A percentile compares a stretch with the other conserved stretches of the same genome.
Evolutionary conservation across 2,113 vertebrate species (phyloP).

Genomic region (Mugil cephalus): DNA sequence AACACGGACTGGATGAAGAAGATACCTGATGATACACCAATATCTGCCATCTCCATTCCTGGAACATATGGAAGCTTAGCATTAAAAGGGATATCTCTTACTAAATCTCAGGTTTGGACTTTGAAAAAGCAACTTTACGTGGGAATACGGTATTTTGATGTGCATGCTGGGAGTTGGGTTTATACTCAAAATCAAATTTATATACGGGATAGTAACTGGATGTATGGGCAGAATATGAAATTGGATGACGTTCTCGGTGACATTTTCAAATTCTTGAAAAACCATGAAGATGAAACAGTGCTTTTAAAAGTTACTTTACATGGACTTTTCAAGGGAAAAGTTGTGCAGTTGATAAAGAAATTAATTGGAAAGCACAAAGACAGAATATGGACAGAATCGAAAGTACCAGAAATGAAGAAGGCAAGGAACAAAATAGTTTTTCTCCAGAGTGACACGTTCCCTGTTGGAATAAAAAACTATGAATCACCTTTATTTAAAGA

Average conservation of each 20-base stretch:
- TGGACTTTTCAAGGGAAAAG: not conserved
- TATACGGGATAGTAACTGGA: constrained; percentile 29
- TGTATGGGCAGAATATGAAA: not conserved
- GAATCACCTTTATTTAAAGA: constrained; percentile 36
- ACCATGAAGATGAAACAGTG: constrained; percentile 54
- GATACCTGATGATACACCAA: constrained; percentile 36
- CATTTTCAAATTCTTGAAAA: constrained; percentile 49
- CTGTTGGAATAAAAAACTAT: constrained; percentile 25
- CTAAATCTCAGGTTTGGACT: constrained; percentile 64
- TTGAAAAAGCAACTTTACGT: constrained; percentile 69
- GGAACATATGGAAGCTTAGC: constrained; percentile 74
- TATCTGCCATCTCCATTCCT: constrained; percentile 76
- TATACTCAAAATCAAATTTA: not conserved
- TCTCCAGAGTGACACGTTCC: constrained; percentile 50
- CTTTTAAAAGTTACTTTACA: constrained; percentile 66
- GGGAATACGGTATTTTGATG: constrained; percentile 75
- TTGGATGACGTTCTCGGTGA: constrained; percentile 44
- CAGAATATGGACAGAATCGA: constrained; percentile 34
- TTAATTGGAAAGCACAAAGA: not conserved
- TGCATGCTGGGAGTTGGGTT: constrained; percentile 35
- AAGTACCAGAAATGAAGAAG: constrained; percentile 55
- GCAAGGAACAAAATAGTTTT: constrained; percentile 75
- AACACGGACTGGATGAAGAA: constrained; percentile 73
- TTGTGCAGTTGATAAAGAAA: fast-evolving
- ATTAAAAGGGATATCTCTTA: constrained; percentile 19